Conservation (phyloP, 2,113 vertebrate genomes). For the Catharus bicknelli region DNA sequence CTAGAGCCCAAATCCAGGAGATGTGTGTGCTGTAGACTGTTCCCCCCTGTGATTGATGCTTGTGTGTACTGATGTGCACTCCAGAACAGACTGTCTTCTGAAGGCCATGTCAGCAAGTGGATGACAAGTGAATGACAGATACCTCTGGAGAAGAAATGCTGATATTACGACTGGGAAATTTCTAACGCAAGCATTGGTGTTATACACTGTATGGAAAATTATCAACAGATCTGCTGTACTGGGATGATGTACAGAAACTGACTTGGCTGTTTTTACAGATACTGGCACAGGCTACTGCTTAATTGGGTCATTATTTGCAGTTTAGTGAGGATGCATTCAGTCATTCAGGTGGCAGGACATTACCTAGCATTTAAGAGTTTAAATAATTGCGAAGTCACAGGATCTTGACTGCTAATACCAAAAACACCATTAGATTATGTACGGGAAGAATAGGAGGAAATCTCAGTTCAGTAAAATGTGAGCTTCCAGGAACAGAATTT, state of each 20-base stretch:
- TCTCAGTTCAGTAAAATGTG: not conserved
- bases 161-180: not conserved
- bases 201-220: not conserved
- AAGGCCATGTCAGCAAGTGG: not conserved
- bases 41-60: not conserved
- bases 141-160: not conserved
- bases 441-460: not conserved
- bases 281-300: not conserved
- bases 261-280: not conserved
- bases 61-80: not conserved
- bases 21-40: not conserved
- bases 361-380: not conserved
- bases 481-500: not conserved
- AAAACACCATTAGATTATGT: not conserved
- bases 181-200: not conserved
- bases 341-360: not conserved
- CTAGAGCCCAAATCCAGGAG: not conserved
- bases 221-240: not conserved
- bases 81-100: not conserved
- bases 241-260: not conserved
- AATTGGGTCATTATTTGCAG: not conserved
- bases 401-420: not conserved
- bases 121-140: not conserved
- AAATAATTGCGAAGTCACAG: not conserved
- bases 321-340: not conserved